Evolutionary conservation across 2,113 vertebrate species (phyloP).

Genomic region (Microcebus murinus): DNA sequence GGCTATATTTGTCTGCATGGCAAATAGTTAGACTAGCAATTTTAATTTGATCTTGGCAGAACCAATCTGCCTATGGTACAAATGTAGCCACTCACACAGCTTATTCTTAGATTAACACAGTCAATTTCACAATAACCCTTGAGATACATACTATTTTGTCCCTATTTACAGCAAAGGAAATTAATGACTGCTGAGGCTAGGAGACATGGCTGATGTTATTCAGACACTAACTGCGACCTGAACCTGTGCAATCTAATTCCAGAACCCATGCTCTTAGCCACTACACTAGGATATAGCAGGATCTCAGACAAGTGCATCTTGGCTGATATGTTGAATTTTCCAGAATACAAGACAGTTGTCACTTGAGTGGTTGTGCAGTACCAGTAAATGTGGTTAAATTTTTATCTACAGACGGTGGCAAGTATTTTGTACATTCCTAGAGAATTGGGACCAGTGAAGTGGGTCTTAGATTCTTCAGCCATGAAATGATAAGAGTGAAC

Average conservation of each 20-base stretch:
- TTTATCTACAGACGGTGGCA: not conserved
- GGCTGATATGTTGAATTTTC: not conserved
- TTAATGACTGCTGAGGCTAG: not conserved
- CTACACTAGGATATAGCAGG: not conserved
- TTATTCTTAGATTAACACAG: constrained; percentile 61
- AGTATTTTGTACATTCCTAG: not conserved
- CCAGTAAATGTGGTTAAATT: not conserved
- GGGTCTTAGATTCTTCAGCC: not conserved
- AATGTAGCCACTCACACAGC: constrained; percentile 88
- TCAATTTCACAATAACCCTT: not conserved
- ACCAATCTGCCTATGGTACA: constrained; percentile 86
- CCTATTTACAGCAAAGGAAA: not conserved
- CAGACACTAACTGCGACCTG: not conserved
- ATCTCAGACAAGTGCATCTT: not conserved
- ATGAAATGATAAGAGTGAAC: not conserved
- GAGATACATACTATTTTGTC: not conserved
- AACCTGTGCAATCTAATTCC: not conserved
- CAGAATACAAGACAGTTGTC: not conserved
- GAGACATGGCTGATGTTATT: not conserved
- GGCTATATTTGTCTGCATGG: constrained; percentile 63
- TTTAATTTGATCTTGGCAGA: constrained; percentile 90
- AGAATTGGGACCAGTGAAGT: not conserved
- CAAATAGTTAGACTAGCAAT: constrained; percentile 82
- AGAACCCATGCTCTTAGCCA: not conserved
- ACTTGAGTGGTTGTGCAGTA: not conserved